Base-by-base conservation (phyloP, 2,888 invertebrate genomes). In the Cyrtodaria siliqua region DNA sequence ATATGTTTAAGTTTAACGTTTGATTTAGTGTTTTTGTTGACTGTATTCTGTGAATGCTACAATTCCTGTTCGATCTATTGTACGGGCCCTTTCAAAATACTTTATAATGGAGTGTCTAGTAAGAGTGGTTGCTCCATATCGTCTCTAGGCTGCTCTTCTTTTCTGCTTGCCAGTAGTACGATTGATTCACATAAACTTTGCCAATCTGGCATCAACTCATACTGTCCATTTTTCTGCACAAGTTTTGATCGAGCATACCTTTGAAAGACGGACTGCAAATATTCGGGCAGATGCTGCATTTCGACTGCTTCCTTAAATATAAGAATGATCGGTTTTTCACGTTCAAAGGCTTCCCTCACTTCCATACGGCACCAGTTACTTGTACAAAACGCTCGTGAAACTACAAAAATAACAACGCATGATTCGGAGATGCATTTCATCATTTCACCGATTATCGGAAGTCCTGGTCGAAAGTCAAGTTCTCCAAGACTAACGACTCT, bases 321-420 rank as follows among this genome's bases (percentile, higher is more conserved):
- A 6, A 20, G n/a, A 44, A 44, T 16, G 20, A 44, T 20, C 4
- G 44, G n/a, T 44, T 44, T 44, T 3, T 44, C 16, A 4, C 16
- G n/a, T 44, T 44, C 20, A 16, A 9, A 44, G 3, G 44, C 44
- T 20, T 44, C 44, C 16, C 16, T 20, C 3, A 44, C 44, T 44
- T 44, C 44, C 20, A 16, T 44, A 16, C 44, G 20, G 16, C 44
- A 44, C 44, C 44, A 44, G n/a, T 44, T 16, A 16, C n/a, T 18
- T 16, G 16, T 16, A 44, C 44, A 44, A 44, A 44, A 44, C n/a
- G 44, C 44, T 9, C 44, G 44, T 44, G 44, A 44, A 16, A 44
- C 44, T 44, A 20, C 44, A 16, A 44, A 16, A 4, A 44, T 20
- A 6, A 44, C 16, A 44, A 44, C 44, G 20, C 20, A 44, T 6